Base-by-base conservation (phyloP, 30 jellyfish, hydroid and myxozoan genomes). In the Hydractinia symbiolongicarpus region DNA sequence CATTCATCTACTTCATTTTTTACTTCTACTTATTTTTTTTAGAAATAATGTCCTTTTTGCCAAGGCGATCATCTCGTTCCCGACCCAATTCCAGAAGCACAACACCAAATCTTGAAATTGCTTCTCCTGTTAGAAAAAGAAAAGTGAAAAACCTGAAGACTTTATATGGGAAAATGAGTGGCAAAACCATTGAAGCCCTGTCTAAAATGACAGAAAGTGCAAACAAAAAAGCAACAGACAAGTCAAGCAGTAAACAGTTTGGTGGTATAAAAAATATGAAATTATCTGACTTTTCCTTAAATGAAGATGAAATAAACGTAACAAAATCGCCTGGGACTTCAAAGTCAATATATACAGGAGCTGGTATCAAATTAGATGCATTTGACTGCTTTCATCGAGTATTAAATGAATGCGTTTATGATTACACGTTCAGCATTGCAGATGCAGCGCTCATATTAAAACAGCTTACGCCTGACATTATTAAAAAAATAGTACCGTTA, bases 391-490 rank as follows among this genome's bases (percentile, higher is more conserved):
- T 91, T 62, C 97, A 91, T 49, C 81, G 74, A 54, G 73, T 81
- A 83, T 68, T 91, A 61, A 91, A 91, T 75, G 86, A 67, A 5
- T 85, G 97, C 72, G 82, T 86, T 74, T 85, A 85, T 6, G 78
- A 80, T 10, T 82, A 78, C 30, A 61, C 67, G 6, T 82, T 91
- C 56, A 84, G 74, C 66, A 93, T 86, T 20, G 69, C 88, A 8
- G 90, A 81, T 57, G 95, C 97, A 13, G 94, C 97, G 4, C 69
- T 85, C 9, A 74, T 91, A 19, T 82, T 91, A 71, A 82, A 85
- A 77, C 96, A 91, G 66, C 72, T 91, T 60, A 81, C 97, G 0
- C 97, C 97, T 5, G 95, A 81, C 13, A 62, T 91, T 4, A 86
- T 91, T 83, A 84, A 81, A 64, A 72, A 90, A 8, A 87, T 91